Conservation (phyloP, 2,113 vertebrate species). For the Myotis lucifugus region DNA sequence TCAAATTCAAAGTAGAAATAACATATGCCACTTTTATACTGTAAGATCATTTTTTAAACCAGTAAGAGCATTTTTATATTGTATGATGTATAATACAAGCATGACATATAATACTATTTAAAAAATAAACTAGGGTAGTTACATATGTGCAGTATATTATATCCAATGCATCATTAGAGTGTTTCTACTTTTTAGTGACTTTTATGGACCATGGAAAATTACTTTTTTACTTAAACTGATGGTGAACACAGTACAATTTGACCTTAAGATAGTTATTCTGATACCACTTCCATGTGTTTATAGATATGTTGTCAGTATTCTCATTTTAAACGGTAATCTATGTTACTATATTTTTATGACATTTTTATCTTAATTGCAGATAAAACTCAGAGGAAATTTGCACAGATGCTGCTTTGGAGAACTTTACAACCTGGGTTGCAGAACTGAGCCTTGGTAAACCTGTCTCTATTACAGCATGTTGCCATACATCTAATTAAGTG, state of each 20-base stretch:
- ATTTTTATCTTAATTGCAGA: conserved; percentile 83
- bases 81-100: neutral
- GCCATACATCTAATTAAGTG: conserved; percentile 87
- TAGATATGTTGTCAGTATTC: conserved; percentile 1
- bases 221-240: neutral
- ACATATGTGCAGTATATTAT: neutral
- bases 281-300: neutral
- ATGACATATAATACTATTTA: neutral
- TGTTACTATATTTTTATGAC: conserved; percentile 68
- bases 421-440: conserved; percentile 90
- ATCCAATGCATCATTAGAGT: neutral
- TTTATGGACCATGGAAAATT: conserved; percentile 26
- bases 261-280: neutral
- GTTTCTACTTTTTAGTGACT: neutral
- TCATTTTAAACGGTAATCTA: neutral
- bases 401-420: conserved; percentile 92
- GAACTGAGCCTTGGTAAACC: conserved; percentile 91
- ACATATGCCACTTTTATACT: conserved; percentile 4
- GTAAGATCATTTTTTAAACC: neutral
- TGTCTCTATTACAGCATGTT: conserved; percentile 89
- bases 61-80: neutral
- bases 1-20: conserved; percentile 1
- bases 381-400: conserved; percentile 93
- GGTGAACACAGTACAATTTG: neutral
- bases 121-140: neutral